phyloP scores from a whole-genome alignment of 2,888 invertebrate species.

The Carcina quercana region DNA sequence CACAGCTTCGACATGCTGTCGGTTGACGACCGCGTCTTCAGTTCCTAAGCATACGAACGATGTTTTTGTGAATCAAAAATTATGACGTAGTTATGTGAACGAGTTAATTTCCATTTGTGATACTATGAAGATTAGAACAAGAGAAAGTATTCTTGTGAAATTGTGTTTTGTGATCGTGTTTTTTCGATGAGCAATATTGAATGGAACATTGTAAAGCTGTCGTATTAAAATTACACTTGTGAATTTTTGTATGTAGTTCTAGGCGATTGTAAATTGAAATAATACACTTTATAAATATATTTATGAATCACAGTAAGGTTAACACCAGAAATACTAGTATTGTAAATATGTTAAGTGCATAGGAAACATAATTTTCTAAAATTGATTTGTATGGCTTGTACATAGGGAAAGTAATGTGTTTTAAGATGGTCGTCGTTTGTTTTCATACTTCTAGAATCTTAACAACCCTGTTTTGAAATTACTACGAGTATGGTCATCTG shows the following conservation, averaged over 20 bases:
- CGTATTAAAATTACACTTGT: slow-evolving; percentile 48
- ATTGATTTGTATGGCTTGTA: slow-evolving; percentile 57
- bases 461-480: slow-evolving; percentile 34
- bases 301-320: slow-evolving; percentile 72
- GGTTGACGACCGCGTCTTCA: slow-evolving; percentile 70
- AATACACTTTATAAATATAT: slow-evolving; percentile 63
- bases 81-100: slow-evolving; percentile 28
- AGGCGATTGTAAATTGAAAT: slow-evolving; percentile 62
- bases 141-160: slow-evolving; percentile 35
- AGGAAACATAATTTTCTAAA: slow-evolving; percentile 54
- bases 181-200: slow-evolving; percentile 41
- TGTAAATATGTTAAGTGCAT: slow-evolving; percentile 66
- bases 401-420: slow-evolving; percentile 42
- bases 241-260: slow-evolving; percentile 57
- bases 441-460: slow-evolving; percentile 24
- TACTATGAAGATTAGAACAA: slow-evolving; percentile 24
- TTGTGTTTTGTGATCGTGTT: slow-evolving; percentile 37
- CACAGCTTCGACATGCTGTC: slow-evolving; percentile 75
- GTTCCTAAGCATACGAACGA: slow-evolving; percentile 67
- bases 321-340: slow-evolving; percentile 68
- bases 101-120: slow-evolving; percentile 25
- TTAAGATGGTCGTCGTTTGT: slow-evolving; percentile 24
- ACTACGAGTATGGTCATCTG: no score
- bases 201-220: slow-evolving; percentile 38
- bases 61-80: slow-evolving; percentile 32